Base-by-base conservation (phyloP, 2,113 vertebrate species). In the Megaptera novaeangliae region DNA sequence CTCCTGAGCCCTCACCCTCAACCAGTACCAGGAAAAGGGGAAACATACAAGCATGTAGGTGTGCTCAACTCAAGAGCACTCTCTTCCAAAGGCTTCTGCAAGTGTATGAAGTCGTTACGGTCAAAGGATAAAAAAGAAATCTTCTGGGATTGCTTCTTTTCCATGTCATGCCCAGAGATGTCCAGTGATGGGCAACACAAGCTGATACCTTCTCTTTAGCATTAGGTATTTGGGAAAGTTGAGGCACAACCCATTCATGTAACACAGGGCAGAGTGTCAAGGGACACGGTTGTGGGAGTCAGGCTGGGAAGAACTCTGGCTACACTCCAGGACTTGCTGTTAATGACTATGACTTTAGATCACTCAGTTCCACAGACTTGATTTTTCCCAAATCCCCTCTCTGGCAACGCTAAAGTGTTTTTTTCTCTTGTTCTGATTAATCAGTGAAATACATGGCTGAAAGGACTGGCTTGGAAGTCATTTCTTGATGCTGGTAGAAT, bases 401-500 rank as follows among this genome's bases (percentile, higher is more conserved):
- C 78, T 92, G 92, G 83, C 49, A 55, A 97, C 72, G 72, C 75
- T 95, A 96, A 96, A 91, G 63, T 96, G 88, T 63, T 97, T 96
- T 96, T 88, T 87, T 82, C 64, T 92, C 88, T 95, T 23, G 17
- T 93, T 96, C 88, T 97, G 66, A 98, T 66, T 96, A 86, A 96
- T 95, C 72, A 92, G 88, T 0, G 0, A 91, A 98, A 96, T 96
- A 88, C 5, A 8, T 84, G 41, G 52, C 93, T 97, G n/a, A 49
- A 98, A 96, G 57, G 75, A 96, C 4, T 88, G 92, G n/a, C 74
- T 92, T 96, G 87, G 86, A 97, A 97, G 64, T 96, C 57, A 96
- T 96, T 97, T 97, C 66, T 97, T 96, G 82, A 98, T 95, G 86
- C 63, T 93, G 78, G 84, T 20, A 97, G 34, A 96, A 97, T 7